A percentile compares a stretch with the other conserved stretches of the same genome.
Evolutionary conservation across 2,113 vertebrate genomes (phyloP).

Genomic region (Pygoscelis adeliae): DNA sequence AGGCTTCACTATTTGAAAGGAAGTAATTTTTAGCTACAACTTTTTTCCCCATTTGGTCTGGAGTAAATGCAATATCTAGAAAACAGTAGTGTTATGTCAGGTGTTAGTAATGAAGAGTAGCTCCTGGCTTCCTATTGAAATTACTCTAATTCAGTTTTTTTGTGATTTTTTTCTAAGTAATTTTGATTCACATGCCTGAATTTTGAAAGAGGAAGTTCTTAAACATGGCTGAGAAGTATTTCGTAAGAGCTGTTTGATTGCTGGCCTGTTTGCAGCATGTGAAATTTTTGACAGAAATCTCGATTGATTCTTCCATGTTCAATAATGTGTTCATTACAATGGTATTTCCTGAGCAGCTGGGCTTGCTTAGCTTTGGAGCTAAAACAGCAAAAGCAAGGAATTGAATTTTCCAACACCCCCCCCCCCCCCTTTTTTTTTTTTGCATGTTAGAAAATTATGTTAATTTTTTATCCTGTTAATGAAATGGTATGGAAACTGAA

Average conservation of each 20-base stretch:
- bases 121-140: background rate
- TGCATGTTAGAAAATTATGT: background rate
- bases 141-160: background rate
- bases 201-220: background rate
- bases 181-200: background rate
- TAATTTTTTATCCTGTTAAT: background rate
- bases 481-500: background rate
- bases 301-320: constrained; percentile 61
- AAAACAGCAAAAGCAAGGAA: constrained; percentile 58
- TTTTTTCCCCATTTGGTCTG: background rate
- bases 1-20: background rate
- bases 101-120: background rate
- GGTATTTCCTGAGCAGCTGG: constrained; percentile 83
- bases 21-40: background rate
- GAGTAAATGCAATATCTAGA: background rate
- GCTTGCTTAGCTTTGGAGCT: constrained; percentile 65
- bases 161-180: accelerated
- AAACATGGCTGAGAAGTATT: background rate
- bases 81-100: background rate
- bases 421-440: background rate
- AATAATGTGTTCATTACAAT: constrained; percentile 72
- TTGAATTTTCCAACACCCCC: constrained; percentile 22
- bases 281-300: constrained; percentile 50
- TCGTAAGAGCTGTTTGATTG: background rate
- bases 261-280: constrained; percentile 26